Evolutionary conservation across 1,140 invertebrate species (phyloP), one percentile per base, ranked within the genome.

Genomic region (Vanessa tameamea): DNA sequence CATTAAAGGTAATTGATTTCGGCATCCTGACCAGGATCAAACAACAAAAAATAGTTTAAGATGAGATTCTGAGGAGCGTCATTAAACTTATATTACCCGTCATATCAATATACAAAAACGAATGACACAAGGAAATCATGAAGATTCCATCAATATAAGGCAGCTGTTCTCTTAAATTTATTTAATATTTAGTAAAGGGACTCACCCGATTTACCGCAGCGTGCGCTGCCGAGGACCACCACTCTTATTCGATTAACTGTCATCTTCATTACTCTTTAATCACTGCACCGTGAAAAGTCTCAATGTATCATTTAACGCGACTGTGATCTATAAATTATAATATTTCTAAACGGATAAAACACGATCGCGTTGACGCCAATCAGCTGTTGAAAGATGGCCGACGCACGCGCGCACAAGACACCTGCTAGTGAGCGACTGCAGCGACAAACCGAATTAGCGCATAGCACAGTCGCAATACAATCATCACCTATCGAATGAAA

Each of bases 161-260:
- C 68, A 71, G 73, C 64, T 71, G 64, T 26, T 51, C 50, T 53
- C 9, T 66, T 67, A 50, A 31, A 71, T 67, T 68, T 61, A 67
- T 47, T 61, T 15, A 61, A 11, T 37, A 61, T n/a, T n/a, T n/a
- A n/a, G n/a, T n/a, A n/a, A 55, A 59, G n/a, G 69, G 43, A 75
- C 89, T 90, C 75, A 92, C 90, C 90, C 84, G 95, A 95, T 92
- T 96, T 96, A 78, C 95, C 95, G 82, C 95, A 95, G 80, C 95
- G 93, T 81, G 95, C 90, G 88, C 94, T 95, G 80, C 95, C 95
- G 73, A 96, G 93, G 80, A 96, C 95, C 86, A 95, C 95, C 80
- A 96, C 95, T 87, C 95, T 94, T 91, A 96, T 95, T 91, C 95
- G 94, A 92, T 95, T 95, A 78, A 95, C 89, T 79, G 91, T 92